Base-by-base conservation (phyloP, 2,888 invertebrate genomes). In the Germaria angustata region DNA sequence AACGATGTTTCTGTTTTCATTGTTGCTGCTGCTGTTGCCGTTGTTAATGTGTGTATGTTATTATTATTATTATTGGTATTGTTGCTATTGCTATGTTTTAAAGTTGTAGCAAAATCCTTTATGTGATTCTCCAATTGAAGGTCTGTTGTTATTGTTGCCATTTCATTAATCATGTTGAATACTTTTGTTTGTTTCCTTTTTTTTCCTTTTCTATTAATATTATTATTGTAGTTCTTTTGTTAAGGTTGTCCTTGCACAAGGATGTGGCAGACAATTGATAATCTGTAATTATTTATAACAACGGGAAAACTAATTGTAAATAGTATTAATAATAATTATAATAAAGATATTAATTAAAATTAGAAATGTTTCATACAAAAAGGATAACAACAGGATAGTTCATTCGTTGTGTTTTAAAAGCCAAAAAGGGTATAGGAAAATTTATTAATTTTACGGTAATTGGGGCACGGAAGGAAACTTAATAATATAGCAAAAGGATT, bases 101-200 rank as follows among this genome's bases (percentile, higher is more conserved):
- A 75, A 63, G 80, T 75, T 57, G 78, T 79, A 57, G 80, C 78
- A 73, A 77, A 80, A 65, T 80, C 79, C 73, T 81, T 80, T 76
- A 81, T 81, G 73, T 79, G 78, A 66, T 69, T 78, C 55, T 84
- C 86, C 83, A 85, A 85, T 85, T 86, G 85, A 86, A 85, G 86
- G 86, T 86, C 86, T 87, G 86, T 88, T 86, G 84, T 76, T 80
- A 80, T 61, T 69, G 80, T 73, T 39, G 76, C 72, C 79, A 82
- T 81, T 63, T 77, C 79, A 73, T 80, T 81, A 84, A 81, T 80
- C 83, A 83, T 83, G 59, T 83, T 79, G 68, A 20, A 73, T 44
- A 65, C 34, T 28, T 8, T 49, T 63, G 15, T 36, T 46, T 69
- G 49, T 46, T 11, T 49, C 2, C 7, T 55, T 57, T 41, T 61